Evolutionary conservation across 2,113 vertebrate species (phyloP), one percentile per base, ranked within the genome.

Genomic region (Calidris pygmaea): DNA sequence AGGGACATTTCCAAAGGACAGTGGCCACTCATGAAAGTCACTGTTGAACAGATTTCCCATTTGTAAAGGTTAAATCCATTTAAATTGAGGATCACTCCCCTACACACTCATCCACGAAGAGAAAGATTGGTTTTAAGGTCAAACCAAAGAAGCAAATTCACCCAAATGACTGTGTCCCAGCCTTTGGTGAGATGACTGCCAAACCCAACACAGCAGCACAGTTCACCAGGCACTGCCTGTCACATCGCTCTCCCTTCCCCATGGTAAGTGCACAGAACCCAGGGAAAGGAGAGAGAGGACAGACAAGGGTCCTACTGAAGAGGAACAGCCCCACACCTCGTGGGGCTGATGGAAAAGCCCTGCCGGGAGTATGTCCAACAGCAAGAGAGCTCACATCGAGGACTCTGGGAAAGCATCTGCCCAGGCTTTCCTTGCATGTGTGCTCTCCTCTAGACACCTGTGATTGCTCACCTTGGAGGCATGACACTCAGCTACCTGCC

Each of bases 371-470:
- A 77, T 1, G 3, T 43, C 18, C 26, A 34, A 7, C 0, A 0
- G 55, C 45, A 70, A 47, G 17, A 63, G 8, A 48, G 30, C 34
- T 80, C 67, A 60, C 19, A 59, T 5, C 1, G 1, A 81, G 22
- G 52, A n/a, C 47, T 72, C 62, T 59, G 41, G 2, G 34, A 15
- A 79, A 89, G 41, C 23, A 66, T 7, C 43, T 13, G 2, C 1
- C 0, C 16, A 52, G 35, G 39, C 19, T 48, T 71, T 84, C 53
- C 34, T 35, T 24, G 37, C 9, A 1, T 1, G 2, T 10, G 21
- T 10, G 20, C n/a, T 78, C 37, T 83, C 14, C 47, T 5, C 39
- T 6, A 56, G 55, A 78, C 56, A 55, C 3, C 41, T 18, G 43
- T 11, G 30, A 63, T 10, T 30, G 12, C 47, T 43, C 34, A 55